These are phyloP conservation scores for Crocodylus rhombifer DNA, from an alignment of 2,797 vertebrate genomes.

Conservation along the genomic window DNA sequence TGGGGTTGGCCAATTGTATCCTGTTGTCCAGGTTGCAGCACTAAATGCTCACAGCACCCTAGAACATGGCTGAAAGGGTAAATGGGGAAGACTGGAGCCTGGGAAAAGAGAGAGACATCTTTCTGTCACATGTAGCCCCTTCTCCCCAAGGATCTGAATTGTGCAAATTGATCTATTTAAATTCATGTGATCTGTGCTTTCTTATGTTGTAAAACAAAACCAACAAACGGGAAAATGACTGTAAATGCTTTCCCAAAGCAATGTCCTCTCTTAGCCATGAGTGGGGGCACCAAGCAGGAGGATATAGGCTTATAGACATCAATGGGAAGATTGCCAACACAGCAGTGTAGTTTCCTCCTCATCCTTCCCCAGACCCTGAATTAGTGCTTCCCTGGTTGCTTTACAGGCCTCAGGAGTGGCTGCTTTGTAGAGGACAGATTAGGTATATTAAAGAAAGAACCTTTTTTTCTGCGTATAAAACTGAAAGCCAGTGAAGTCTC, in stretches of 20 bases:
- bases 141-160: slow-evolving; percentile 45
- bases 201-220: slow-evolving; percentile 55
- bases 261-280: neutral
- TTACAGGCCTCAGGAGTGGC: neutral
- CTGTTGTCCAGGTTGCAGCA: slow-evolving; percentile 2
- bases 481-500: neutral
- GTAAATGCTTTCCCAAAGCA: slow-evolving; percentile 14
- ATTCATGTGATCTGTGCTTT: slow-evolving; percentile 12
- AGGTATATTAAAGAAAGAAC: neutral
- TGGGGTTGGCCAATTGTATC: slow-evolving; percentile 24
- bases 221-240: slow-evolving; percentile 42
- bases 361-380: neutral
- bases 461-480: neutral
- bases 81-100: slow-evolving; percentile 38
- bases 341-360: neutral
- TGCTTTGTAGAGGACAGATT: neutral
- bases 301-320: neutral
- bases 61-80: slow-evolving; percentile 21
- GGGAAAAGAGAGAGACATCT: slow-evolving; percentile 44
- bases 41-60: slow-evolving; percentile 41
- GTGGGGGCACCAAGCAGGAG: neutral
- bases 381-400: neutral
- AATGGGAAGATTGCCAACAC: neutral
- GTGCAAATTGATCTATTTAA: slow-evolving; percentile 45
- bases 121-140: slow-evolving; percentile 45